These are phyloP conservation scores for Sebastes itinus DNA, from an alignment of 2,797 vertebrate genomes.

Conservation along the genomic window DNA sequence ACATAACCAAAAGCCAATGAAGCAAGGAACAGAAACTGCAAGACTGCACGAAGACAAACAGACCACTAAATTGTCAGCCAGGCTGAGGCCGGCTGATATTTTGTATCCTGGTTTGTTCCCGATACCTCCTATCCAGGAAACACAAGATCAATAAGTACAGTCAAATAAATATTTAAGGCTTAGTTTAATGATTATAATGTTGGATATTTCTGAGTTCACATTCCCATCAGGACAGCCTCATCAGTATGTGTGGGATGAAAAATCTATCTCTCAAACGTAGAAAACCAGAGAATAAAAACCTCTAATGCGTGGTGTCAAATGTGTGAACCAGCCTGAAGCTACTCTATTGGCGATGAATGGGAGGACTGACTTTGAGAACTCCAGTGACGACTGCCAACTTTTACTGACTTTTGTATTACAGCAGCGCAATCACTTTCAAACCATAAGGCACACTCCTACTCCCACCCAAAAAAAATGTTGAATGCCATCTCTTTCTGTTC, in stretches of 20 bases:
- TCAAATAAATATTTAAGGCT: not conserved
- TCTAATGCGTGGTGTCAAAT: not conserved
- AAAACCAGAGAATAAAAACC: slow-evolving; percentile 1
- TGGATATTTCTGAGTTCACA: not conserved
- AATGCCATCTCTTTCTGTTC: not conserved
- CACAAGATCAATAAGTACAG: not conserved
- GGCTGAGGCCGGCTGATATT: not conserved
- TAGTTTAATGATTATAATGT: not conserved
- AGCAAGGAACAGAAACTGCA: not conserved
- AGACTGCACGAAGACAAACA: not conserved
- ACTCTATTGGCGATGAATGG: not conserved
- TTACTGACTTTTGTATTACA: not conserved
- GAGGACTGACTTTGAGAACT: slow-evolving; percentile 11
- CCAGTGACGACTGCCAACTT: not conserved
- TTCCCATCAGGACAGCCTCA: not conserved
- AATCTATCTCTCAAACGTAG: not conserved
- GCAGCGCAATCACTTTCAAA: slow-evolving; percentile 7
- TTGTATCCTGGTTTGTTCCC: not conserved
- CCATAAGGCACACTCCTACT: not conserved
- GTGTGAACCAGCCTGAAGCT: slow-evolving; percentile 4
- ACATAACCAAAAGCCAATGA: not conserved
- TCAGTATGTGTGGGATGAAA: not conserved
- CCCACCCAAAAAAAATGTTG: not conserved
- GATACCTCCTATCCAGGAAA: not conserved
- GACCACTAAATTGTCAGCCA: not conserved